These are phyloP conservation scores for Osedax fenrisi DNA, from an alignment of 2,888 invertebrate species.

Conservation along the genomic window DNA sequence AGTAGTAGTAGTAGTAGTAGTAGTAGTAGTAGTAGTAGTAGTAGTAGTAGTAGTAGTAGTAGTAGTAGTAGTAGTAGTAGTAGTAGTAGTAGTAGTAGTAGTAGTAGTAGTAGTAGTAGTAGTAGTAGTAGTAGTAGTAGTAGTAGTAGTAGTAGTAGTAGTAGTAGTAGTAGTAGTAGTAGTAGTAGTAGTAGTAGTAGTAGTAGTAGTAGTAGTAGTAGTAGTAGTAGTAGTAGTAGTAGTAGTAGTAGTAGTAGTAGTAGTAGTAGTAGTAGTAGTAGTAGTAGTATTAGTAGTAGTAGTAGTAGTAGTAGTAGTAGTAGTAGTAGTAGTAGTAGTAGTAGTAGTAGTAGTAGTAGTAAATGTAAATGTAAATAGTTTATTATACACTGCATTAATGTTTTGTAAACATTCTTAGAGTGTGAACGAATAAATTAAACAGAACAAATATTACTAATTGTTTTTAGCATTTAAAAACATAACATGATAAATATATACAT, in stretches of 20 bases:
- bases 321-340: neutral
- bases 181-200: conserved; percentile 7
- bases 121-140: conserved; percentile 4
- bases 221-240: neutral
- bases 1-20: neutral
- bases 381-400: too few species aligned
- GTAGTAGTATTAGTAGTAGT: too few species aligned
- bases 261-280: conserved; percentile 5
- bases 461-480: too few species aligned
- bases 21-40: neutral
- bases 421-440: too few species aligned
- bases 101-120: conserved; percentile 7
- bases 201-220: conserved; percentile 4
- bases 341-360: conserved; percentile 3
- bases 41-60: neutral
- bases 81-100: neutral
- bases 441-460: too few species aligned
- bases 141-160: neutral
- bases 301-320: neutral
- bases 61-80: neutral
- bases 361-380: too few species aligned
- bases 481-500: too few species aligned
- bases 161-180: neutral
- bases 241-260: conserved; percentile 3
- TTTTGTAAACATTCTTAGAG: too few species aligned